A percentile compares a stretch with the other conserved stretches of the same genome.
These are phyloP conservation scores for Tribolium castaneum DNA, from an alignment of 1,140 invertebrate genomes.

Conservation along the genomic window DNA sequence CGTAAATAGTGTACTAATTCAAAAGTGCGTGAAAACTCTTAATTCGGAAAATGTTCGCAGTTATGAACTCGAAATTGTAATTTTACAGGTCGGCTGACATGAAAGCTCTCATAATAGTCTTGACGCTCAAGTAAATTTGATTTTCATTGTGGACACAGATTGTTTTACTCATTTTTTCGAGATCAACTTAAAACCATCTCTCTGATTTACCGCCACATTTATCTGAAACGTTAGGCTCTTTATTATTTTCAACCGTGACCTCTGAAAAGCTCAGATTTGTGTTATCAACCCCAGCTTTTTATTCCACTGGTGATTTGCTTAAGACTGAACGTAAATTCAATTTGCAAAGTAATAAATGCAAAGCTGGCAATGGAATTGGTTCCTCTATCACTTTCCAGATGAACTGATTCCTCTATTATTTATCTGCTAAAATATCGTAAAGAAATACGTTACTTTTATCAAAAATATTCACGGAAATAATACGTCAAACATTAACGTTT, in stretches of 20 bases:
- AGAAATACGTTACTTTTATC: too few species aligned
- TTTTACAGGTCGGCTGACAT: conserved; percentile 14
- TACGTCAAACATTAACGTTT: too few species aligned
- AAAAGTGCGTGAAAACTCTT: not conserved
- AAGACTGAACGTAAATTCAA: not conserved
- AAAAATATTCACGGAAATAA: too few species aligned
- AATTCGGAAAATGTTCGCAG: not conserved
- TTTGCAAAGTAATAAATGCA: not conserved
- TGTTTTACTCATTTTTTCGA: not conserved
- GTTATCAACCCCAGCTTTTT: not conserved
- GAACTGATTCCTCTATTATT: conserved; percentile 36
- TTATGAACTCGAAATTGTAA: not conserved
- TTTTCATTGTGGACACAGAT: conserved; percentile 1
- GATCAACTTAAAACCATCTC: conserved; percentile 19
- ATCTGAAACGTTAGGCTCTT: not conserved
- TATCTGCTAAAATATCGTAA: too few species aligned
- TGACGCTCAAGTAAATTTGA: conserved; percentile 6
- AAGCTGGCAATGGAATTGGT: not conserved
- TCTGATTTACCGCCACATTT: conserved; percentile 18
- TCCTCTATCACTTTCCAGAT: conserved; percentile 26
- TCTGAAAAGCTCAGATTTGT: not conserved
- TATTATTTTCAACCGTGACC: not conserved
- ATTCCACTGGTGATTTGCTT: not conserved
- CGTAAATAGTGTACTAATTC: conserved; percentile 6
- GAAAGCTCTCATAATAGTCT: conserved; percentile 4